Conservation (phyloP, 2,797 vertebrate genomes). For the Paguma larvata region DNA sequence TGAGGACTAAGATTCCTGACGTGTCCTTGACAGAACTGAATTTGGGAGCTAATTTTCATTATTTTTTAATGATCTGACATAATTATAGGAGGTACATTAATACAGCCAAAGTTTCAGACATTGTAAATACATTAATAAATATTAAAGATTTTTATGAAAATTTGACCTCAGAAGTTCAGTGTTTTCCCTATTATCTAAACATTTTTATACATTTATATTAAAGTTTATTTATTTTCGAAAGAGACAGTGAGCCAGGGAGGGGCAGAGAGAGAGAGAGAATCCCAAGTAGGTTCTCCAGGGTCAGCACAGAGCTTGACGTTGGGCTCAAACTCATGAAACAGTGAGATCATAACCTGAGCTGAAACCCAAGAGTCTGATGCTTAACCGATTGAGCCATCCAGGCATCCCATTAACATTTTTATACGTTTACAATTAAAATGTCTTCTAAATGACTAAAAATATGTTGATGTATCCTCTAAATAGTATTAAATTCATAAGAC, state of each 20-base stretch:
- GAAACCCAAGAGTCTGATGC: no score
- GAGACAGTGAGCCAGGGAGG: no score
- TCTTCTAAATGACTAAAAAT: neutral
- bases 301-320: no score
- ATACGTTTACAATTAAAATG: neutral
- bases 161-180: neutral
- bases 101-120: constrained; percentile 12
- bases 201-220: neutral
- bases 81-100: neutral
- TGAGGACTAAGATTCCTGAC: neutral
- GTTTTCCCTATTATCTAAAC: neutral
- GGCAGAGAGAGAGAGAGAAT: no score
- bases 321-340: no score
- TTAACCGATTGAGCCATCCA: no score
- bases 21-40: neutral
- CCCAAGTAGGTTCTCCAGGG: no score
- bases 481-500: neutral
- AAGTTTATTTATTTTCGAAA: neutral
- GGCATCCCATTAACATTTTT: neutral
- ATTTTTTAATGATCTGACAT: neutral
- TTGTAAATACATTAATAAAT: constrained; percentile 5
- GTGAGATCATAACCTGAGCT: no score
- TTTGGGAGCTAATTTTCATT: constrained; percentile 32
- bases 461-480: neutral
- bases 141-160: neutral